Percentiles rank a stretch among this genome's conserved stretches.
phyloP scores from a whole-genome alignment of 2,888 invertebrate species.

The Epinotia nisella region DNA sequence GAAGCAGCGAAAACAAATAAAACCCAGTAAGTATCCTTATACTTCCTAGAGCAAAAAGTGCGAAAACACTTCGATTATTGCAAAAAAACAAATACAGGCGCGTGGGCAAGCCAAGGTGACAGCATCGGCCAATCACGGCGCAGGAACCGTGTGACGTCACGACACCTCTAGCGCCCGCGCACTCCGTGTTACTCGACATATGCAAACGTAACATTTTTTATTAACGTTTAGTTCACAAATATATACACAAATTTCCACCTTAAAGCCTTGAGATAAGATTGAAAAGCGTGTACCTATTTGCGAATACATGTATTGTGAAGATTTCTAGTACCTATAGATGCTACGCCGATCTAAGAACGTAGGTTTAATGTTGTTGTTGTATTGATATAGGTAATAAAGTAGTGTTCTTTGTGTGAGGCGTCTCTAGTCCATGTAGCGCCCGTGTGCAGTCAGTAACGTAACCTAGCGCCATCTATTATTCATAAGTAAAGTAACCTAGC shows the following conservation, averaged over 20 bases:
- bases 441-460: too few species aligned
- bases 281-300: neutral
- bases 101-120: slow-evolving; percentile 48
- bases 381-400: slow-evolving; percentile 1
- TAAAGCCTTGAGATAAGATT: neutral
- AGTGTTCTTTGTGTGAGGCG: too few species aligned
- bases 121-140: slow-evolving; percentile 41
- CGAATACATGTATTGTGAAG: neutral
- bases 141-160: slow-evolving; percentile 27
- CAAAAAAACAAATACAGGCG: slow-evolving; percentile 39
- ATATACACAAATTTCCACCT: neutral
- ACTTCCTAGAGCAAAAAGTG: slow-evolving; percentile 35
- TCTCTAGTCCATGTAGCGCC: too few species aligned
- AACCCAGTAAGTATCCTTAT: slow-evolving; percentile 25
- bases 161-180: slow-evolving; percentile 42
- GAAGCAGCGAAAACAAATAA: slow-evolving; percentile 23
- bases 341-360: neutral
- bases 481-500: too few species aligned
- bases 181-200: slow-evolving; percentile 11
- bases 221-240: neutral
- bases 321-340: neutral
- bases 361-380: neutral
- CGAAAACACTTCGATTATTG: slow-evolving; percentile 36
- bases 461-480: too few species aligned
- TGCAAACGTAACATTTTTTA: neutral